phyloP scores from a whole-genome alignment of 2,888 invertebrate genomes.

The Eretmocerus hayati region DNA sequence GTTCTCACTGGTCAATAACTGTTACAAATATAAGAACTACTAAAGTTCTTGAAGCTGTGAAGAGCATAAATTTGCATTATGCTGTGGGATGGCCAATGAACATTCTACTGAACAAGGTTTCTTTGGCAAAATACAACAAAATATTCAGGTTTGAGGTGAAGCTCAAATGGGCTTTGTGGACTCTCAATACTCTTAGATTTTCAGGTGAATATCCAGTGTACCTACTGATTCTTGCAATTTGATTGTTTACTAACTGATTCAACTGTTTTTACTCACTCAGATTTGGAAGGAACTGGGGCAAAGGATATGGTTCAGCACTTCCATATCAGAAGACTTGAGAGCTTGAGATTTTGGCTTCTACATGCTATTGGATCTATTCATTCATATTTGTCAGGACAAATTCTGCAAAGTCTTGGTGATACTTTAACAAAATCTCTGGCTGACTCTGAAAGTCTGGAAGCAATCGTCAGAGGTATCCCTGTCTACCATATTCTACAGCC shows the following conservation, averaged over 20 bases:
- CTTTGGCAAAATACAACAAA: constrained; percentile 41
- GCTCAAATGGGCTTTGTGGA: constrained; percentile 52
- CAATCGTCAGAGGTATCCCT: constrained; percentile 31
- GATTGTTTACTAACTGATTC: not conserved
- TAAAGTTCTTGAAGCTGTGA: constrained; percentile 38
- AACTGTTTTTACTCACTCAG: constrained; percentile 2
- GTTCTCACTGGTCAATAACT: constrained; percentile 41
- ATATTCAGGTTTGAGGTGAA: constrained; percentile 52
- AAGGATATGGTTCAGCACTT: constrained; percentile 35
- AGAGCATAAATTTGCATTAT: constrained; percentile 39
- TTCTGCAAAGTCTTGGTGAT: constrained; percentile 45
- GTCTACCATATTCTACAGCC: too few species aligned
- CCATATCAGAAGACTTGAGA: constrained; percentile 47
- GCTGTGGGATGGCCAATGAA: constrained; percentile 45
- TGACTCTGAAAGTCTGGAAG: constrained; percentile 38
- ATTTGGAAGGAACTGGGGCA: constrained; percentile 5
- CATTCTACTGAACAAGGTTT: constrained; percentile 38
- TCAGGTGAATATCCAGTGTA: constrained; percentile 33
- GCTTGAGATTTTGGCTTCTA: constrained; percentile 52
- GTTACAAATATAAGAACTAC: constrained; percentile 31
- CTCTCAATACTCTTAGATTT: constrained; percentile 49
- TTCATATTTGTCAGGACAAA: constrained; percentile 50
- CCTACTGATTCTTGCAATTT: too few species aligned
- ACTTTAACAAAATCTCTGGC: constrained; percentile 36
- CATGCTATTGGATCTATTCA: constrained; percentile 51